Conservation (phyloP, 2,797 vertebrate genomes). For the Scolopax bukidnonensis region DNA sequence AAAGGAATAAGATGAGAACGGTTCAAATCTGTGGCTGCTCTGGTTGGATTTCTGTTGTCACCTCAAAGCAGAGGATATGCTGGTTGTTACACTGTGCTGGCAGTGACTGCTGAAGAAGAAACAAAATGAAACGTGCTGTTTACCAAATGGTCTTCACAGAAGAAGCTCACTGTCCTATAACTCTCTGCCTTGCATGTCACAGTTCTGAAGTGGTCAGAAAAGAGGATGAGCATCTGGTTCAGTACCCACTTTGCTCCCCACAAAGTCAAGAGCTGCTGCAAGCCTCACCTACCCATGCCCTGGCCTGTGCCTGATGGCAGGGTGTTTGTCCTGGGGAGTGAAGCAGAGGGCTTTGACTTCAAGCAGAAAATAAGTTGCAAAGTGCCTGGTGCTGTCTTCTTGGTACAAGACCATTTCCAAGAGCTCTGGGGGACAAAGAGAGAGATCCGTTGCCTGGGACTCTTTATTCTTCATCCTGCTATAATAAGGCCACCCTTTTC, state of each 20-base stretch:
- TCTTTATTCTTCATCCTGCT: neutral
- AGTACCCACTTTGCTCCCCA: neutral
- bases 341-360: neutral
- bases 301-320: rapidly evolving
- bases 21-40: neutral
- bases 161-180: neutral
- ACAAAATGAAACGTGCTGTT: neutral
- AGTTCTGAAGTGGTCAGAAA: neutral
- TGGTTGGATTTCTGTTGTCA: neutral
- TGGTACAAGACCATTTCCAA: neutral
- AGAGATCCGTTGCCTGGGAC: neutral
- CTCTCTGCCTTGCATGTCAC: neutral
- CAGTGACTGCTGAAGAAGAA: neutral
- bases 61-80: neutral
- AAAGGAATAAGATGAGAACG: neutral
- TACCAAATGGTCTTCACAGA: neutral
- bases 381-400: neutral
- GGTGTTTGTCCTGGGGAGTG: neutral
- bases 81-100: neutral
- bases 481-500: neutral
- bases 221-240: neutral
- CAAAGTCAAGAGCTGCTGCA: neutral
- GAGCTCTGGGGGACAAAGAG: neutral
- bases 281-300: neutral
- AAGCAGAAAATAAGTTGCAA: neutral